Conservation (phyloP, 2,888 invertebrate genomes). For the Eupithecia centaureata region DNA sequence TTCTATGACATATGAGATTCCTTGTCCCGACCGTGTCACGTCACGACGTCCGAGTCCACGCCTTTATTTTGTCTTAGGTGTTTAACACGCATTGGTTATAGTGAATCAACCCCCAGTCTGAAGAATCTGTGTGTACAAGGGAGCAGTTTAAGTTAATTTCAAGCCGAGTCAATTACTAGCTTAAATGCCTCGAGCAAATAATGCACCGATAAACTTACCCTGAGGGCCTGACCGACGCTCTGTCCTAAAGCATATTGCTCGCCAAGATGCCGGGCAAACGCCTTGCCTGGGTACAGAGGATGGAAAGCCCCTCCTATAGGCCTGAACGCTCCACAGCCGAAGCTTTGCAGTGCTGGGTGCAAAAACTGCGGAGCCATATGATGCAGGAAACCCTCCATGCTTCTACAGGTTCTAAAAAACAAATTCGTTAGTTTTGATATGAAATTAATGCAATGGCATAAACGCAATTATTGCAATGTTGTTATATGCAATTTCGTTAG, state of each 20-base stretch:
- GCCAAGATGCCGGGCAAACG: slow-evolving; percentile 78
- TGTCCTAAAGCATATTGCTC: slow-evolving; percentile 80
- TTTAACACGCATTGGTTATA: too few relatives aligned
- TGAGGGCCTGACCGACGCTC: slow-evolving; percentile 77
- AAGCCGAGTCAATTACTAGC: background rate
- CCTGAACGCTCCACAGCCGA: slow-evolving; percentile 80
- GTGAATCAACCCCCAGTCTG: too few relatives aligned
- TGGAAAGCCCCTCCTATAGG: slow-evolving; percentile 81
- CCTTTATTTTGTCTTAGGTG: too few relatives aligned
- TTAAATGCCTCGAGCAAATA: background rate
- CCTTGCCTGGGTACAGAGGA: slow-evolving; percentile 79
- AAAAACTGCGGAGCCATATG: slow-evolving; percentile 83
- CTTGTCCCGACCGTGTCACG: too few relatives aligned
- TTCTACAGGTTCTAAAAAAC: slow-evolving; percentile 21
- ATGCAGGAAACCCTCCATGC: slow-evolving; percentile 81
- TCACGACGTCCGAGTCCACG: too few relatives aligned
- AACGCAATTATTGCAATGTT: too few relatives aligned
- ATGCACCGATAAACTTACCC: slow-evolving; percentile 57
- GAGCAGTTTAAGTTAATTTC: too few relatives aligned
- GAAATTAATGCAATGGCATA: background rate
- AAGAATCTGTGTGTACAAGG: too few relatives aligned
- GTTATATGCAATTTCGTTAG: too few relatives aligned
- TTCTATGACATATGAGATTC: too few relatives aligned
- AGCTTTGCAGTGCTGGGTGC: slow-evolving; percentile 80
- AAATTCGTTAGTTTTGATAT: background rate